Evolutionary conservation across 2,888 invertebrate genomes (phyloP), one percentile per base, ranked within the genome.

Genomic region (Scaptomyza polygonia): DNA sequence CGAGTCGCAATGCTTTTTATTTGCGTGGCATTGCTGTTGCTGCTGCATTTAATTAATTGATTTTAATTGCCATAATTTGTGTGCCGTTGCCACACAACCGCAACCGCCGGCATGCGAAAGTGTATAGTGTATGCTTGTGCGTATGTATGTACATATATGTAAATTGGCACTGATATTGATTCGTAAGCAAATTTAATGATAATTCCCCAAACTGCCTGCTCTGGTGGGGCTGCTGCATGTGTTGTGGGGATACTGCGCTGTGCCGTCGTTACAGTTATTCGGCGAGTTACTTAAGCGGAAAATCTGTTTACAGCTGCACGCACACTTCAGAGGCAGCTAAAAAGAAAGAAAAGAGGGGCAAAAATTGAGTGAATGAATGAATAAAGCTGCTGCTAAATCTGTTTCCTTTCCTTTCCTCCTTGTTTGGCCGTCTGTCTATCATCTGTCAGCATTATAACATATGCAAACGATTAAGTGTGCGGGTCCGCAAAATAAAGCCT

Each of bases 31-130:
- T 40, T 34, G 59, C 68, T 74, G 68, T 61, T 67, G 65, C 43
- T 74, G 82, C 81, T 83, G 88, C 84, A 87, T 87, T 87, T 88
- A 88, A 87, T 87, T 87, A 87, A 88, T 87, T 88, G 88, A 87
- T 87, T 88, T 87, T 87, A 87, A 87, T 88, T 87, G 88, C 87
- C 88, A 84, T 87, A 87, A 87, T 87, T 87, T 87, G 88, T 88
- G 86, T 86, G 86, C 67, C 84, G 86, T 86, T 84, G 79, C 85
- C 84, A 86, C 86, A 86, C 78, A 82, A 80, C 86, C 82, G 73
- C 86, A 82, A 77, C 77, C 69, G 74, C 48, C 65, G 79, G 77
- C 77, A 79, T 81, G 70, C 79, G 51, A 42, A 12, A 40, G 29
- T 47, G 44, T 42, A 55, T 55, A 40, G 47, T 59, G 53, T 25